These are phyloP conservation scores for Lepilemur ruficaudatus DNA, from an alignment of 2,797 vertebrate genomes.

Conservation along the genomic window DNA sequence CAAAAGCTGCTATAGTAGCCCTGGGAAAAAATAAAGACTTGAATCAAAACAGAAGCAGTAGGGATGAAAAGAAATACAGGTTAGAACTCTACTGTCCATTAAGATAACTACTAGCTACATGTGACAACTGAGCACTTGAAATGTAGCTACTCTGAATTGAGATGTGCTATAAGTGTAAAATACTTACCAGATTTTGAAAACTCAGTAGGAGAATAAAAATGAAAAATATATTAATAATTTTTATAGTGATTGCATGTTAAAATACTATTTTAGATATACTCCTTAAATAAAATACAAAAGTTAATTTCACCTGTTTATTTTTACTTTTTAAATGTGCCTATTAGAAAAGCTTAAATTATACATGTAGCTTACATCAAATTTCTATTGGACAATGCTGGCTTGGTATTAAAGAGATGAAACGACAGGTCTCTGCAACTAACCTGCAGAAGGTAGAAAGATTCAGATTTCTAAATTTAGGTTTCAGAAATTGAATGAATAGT, in stretches of 20 bases:
- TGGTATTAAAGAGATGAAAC: neutral
- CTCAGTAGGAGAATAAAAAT: neutral
- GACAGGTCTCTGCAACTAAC: slow-evolving; percentile 12
- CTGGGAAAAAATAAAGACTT: neutral
- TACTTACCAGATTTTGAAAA: neutral
- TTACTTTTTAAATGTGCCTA: slow-evolving; percentile 2
- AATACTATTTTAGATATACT: neutral
- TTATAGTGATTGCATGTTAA: neutral
- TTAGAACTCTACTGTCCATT: neutral
- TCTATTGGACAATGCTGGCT: neutral
- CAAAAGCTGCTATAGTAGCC: neutral
- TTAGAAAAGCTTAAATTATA: neutral
- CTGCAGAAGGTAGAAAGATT: neutral
- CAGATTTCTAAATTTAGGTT: neutral
- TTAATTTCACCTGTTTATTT: neutral
- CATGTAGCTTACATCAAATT: neutral
- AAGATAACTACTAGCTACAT: neutral
- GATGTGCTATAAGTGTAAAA: neutral
- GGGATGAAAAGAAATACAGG: neutral
- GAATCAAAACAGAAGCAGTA: neutral
- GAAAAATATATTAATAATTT: neutral
- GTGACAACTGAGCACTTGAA: neutral
- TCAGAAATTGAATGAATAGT: neutral
- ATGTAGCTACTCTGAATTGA: neutral
- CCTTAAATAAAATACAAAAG: neutral